Conservation (phyloP, 2,888 invertebrate species). For the Athalia circularis region DNA sequence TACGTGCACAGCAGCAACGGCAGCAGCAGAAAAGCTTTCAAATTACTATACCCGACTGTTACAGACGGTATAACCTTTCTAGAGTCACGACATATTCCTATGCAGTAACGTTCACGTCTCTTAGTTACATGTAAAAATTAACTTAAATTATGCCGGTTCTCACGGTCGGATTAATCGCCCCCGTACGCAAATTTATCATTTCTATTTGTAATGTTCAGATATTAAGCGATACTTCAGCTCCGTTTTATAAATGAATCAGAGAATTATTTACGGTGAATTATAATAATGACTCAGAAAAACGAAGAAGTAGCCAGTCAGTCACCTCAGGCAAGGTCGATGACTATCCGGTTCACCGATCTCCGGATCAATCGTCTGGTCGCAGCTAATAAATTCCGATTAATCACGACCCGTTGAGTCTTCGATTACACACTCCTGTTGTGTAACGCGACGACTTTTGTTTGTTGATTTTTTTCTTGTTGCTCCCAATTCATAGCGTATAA, state of each 20-base stretch:
- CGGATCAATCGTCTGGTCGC: not conserved
- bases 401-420: not conserved
- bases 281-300: not conserved
- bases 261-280: not conserved
- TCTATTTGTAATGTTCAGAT: too few species aligned
- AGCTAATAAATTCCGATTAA: not conserved
- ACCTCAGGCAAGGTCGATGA: slow-evolving; percentile 38
- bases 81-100: slow-evolving; percentile 6
- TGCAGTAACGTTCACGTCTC: not conserved
- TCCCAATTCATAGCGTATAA: slow-evolving; percentile 37
- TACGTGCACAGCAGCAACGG: too few species aligned
- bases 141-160: slow-evolving; percentile 18
- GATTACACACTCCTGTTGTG: not conserved
- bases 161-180: slow-evolving; percentile 37
- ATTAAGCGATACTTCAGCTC: too few species aligned
- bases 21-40: too few species aligned
- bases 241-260: too few species aligned
- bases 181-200: not conserved
- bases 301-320: slow-evolving; percentile 51
- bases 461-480: not conserved
- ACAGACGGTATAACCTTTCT: slow-evolving; percentile 28
- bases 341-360: slow-evolving; percentile 22
- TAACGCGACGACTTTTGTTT: not conserved
- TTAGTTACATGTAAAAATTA: not conserved
- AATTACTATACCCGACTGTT: not conserved